Evolutionary conservation across 2,888 invertebrate genomes (phyloP).

Genomic region (Dichetophora obliterata): DNA sequence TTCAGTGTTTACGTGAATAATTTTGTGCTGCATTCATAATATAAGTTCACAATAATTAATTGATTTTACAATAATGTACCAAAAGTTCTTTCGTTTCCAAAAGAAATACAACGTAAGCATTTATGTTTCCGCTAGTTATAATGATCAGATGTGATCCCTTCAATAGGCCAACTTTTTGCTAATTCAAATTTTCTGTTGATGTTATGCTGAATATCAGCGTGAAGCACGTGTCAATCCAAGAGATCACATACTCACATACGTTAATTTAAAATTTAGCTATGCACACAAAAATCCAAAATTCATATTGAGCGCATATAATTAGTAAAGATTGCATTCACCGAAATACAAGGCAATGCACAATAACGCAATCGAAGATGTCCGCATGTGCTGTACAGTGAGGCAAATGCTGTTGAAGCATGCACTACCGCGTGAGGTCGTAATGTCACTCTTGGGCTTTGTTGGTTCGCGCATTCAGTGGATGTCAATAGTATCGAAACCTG

Average conservation of each 20-base stretch:
- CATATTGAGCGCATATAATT: slow-evolving; percentile 24
- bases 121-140: no score
- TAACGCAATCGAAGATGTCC: slow-evolving; percentile 4
- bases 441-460: slow-evolving; percentile 1
- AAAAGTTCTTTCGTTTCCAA: no score
- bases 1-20: no score
- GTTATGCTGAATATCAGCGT: background rate
- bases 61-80: no score
- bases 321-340: slow-evolving; percentile 23
- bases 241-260: slow-evolving; percentile 18
- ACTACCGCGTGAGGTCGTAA: slow-evolving; percentile 25
- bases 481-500: slow-evolving; percentile 13
- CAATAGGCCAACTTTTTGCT: no score
- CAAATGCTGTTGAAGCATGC: background rate
- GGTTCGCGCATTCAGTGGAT: slow-evolving; percentile 11
- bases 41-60: no score
- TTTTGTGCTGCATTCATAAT: no score
- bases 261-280: slow-evolving; percentile 31
- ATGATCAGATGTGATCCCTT: no score
- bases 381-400: background rate
- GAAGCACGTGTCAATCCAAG: slow-evolving; percentile 19
- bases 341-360: slow-evolving; percentile 9
- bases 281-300: slow-evolving; percentile 27
- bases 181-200: background rate
- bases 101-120: no score